Conservation (phyloP, 2,113 vertebrate genomes). For the Pelobates fuscus region DNA sequence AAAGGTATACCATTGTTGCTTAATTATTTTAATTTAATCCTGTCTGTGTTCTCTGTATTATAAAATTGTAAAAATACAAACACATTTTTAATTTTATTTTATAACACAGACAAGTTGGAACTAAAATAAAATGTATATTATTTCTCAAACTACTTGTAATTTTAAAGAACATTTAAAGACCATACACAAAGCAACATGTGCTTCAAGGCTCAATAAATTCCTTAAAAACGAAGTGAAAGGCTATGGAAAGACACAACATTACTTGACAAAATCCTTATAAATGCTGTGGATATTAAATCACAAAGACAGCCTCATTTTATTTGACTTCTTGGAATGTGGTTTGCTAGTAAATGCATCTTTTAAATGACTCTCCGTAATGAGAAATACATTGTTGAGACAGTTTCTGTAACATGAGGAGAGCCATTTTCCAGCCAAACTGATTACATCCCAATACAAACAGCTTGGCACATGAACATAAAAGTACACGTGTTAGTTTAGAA, state of each 20-base stretch:
- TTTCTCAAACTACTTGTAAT: neutral
- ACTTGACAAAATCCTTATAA: neutral
- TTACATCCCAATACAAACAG: conserved; percentile 20
- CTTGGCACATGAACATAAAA: conserved; percentile 23
- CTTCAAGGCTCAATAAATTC: neutral
- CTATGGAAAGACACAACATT: neutral
- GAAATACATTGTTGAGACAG: conserved; percentile 7
- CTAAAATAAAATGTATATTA: no score
- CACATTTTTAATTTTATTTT: no score
- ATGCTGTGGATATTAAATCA: neutral
- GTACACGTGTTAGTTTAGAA: conserved; percentile 25
- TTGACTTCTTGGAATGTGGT: conserved; percentile 10
- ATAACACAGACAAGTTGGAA: no score
- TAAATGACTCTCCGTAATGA: conserved; percentile 6
- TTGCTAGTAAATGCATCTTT: neutral
- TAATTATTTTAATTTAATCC: neutral
- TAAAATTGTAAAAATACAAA: no score
- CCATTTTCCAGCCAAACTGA: conserved; percentile 26
- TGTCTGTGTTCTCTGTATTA: no score
- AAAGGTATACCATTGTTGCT: neutral
- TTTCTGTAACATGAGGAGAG: conserved; percentile 11
- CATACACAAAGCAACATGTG: neutral
- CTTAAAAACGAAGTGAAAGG: neutral
- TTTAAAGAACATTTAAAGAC: neutral
- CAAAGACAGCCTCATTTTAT: neutral